These are phyloP conservation scores for Sitta europaea DNA, from an alignment of 2,113 vertebrate genomes.

Conservation along the genomic window DNA sequence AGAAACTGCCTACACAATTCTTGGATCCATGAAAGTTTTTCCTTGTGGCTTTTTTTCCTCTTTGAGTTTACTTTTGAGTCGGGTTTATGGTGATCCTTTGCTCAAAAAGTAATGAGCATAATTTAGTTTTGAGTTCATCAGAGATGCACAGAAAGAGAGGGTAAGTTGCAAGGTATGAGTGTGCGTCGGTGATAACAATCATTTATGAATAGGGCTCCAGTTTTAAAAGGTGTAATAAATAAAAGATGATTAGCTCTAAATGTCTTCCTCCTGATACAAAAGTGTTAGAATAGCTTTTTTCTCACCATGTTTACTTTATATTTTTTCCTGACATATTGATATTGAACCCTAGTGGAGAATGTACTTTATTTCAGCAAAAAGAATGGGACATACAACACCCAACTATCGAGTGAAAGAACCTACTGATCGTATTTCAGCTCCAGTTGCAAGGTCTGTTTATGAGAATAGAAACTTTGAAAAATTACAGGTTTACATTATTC, in stretches of 20 bases:
- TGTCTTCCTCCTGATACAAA: not conserved
- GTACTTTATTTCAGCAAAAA: not conserved
- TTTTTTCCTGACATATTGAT: not conserved
- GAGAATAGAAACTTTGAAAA: not conserved
- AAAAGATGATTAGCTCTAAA: not conserved
- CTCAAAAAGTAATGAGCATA: not conserved
- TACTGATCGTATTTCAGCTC: not conserved
- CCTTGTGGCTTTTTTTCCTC: not conserved
- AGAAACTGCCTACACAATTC: slow-evolving; percentile 38
- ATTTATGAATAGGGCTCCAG: not conserved
- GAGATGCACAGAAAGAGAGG: not conserved
- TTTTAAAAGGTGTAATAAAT: slow-evolving; percentile 17
- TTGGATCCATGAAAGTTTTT: not conserved
- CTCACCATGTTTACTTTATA: not conserved
- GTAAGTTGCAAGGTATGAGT: not conserved
- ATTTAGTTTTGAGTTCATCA: slow-evolving; percentile 9
- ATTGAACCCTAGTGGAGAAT: not conserved
- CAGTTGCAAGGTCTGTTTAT: not conserved
- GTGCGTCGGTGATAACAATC: not conserved
- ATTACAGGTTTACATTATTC: not conserved
- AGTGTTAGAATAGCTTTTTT: not conserved
- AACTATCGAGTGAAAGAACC: not conserved
- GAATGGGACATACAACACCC: not conserved
- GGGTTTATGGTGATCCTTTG: not conserved
- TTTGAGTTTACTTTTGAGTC: not conserved